These are phyloP conservation scores for Imbricaverruca yamaguchii DNA, from an alignment of 2,888 invertebrate genomes.

Conservation along the genomic window DNA sequence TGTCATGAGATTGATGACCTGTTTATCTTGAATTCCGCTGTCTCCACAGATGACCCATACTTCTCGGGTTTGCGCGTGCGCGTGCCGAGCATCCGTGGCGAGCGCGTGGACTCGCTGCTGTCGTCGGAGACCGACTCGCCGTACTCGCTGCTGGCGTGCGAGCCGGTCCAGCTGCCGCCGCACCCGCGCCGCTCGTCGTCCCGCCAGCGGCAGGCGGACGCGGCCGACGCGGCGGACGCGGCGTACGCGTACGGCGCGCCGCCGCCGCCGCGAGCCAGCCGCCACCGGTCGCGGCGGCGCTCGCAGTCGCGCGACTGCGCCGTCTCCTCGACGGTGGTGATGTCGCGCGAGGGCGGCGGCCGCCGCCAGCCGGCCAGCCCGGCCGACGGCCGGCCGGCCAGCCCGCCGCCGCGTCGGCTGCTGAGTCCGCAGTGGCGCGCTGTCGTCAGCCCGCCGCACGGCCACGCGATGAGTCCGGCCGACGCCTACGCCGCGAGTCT, in stretches of 20 bases:
- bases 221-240: not conserved
- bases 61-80: conserved; percentile 86
- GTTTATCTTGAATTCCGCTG: no score
- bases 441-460: not conserved
- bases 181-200: not conserved
- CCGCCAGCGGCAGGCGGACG: not conserved
- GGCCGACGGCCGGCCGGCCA: not conserved
- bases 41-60: conserved; percentile 73
- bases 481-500: not conserved
- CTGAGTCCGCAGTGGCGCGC: not conserved
- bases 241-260: not conserved
- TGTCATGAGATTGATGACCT: no score
- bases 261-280: not conserved
- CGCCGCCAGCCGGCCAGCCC: not conserved
- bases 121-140: conserved; percentile 6
- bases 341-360: not conserved
- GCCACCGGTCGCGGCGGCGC: conserved; percentile 9
- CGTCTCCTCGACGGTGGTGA: not conserved
- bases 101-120: not conserved
- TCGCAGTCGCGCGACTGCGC: not conserved
- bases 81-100: conserved; percentile 67
- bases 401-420: not conserved
- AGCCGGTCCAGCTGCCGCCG: not conserved
- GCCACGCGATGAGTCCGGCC: not conserved
- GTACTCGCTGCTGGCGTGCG: not conserved